phyloP scores from a whole-genome alignment of 2,888 invertebrate genomes.

The Cephus spinipes region DNA sequence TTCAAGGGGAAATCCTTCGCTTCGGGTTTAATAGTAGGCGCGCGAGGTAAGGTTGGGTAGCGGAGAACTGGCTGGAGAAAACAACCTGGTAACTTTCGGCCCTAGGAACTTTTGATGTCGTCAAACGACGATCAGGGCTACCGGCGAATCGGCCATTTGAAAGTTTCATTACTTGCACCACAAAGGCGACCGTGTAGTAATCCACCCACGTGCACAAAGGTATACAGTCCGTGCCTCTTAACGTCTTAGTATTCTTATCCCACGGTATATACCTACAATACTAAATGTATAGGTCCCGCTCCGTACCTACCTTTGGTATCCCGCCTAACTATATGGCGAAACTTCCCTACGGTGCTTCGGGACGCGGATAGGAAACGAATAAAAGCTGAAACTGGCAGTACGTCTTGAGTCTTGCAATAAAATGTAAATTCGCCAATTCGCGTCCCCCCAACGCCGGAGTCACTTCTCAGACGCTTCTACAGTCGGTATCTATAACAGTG shows the following conservation, averaged over 20 bases:
- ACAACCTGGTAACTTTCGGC: neutral
- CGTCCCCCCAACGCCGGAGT: slow-evolving; percentile 35
- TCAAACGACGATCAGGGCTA: neutral
- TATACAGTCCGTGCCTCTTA: neutral
- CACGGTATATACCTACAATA: neutral
- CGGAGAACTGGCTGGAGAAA: neutral
- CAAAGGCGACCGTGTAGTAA: neutral
- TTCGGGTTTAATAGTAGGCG: neutral
- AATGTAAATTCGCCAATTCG: slow-evolving; percentile 57
- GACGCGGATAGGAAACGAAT: slow-evolving; percentile 14
- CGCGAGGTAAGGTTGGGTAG: neutral
- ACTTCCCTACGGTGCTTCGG: neutral
- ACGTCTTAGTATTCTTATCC: neutral
- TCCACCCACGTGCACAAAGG: neutral
- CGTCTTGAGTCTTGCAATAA: slow-evolving; percentile 50
- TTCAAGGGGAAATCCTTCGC: neutral
- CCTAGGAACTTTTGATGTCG: neutral
- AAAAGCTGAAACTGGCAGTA: slow-evolving; percentile 31
- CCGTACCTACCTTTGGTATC: neutral
- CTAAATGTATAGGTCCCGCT: neutral
- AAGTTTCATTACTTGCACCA: neutral
- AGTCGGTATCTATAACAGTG: slow-evolving; percentile 31
- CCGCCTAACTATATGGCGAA: neutral
- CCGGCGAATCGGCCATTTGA: neutral
- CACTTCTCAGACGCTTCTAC: slow-evolving; percentile 23